Base-by-base conservation (phyloP, 2,888 invertebrate species). In the Xylota sylvarum region DNA sequence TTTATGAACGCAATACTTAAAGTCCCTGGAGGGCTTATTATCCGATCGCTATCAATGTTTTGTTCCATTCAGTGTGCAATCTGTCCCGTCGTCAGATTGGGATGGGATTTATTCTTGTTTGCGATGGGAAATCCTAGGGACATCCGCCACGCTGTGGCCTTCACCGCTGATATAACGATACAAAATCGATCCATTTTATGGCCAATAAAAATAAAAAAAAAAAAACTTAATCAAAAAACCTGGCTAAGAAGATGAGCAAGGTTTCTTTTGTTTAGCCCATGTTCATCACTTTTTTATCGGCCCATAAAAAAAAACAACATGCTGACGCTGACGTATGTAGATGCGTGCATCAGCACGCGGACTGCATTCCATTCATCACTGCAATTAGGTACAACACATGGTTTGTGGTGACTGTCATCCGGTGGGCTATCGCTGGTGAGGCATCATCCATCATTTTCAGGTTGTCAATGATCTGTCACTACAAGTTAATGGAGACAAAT, bases 381-480 rank as follows among this genome's bases (percentile, higher is more conserved):
- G 19, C 67, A 72, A 67, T 60, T 50, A 52, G 56, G 62, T 37
- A 27, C n/a, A 35, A 14, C 60, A 23, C 17, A 55, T 69, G 65
- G 30, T 27, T 27, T n/a, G 55, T 7, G 32, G 37, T 3, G 17
- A 43, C 32, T 60, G 35, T 48, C 50, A 70, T 58, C 58, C 46
- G 60, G 62, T 35, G 50, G 48, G 37, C 46, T 76, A 30, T 64
- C 10, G 3, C 37, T 58, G 17, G 58, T 43, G 76, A 65, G 48
- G 55, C 58, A 52, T 65, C 80, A 80, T 80, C 84, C 74, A 80
- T 85, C 84, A 85, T 67, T 67, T 73, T 60, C 76, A 72, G 69
- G 37, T 48, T 86, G 81, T 82, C 85, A 72, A 46, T 37, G 77
- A 56, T 67, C 70, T 77, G 85, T 77, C 85, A 72, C 77, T 46